Conservation (phyloP, 2,888 invertebrate genomes). For the Hermaeophaga mercurialis region DNA sequence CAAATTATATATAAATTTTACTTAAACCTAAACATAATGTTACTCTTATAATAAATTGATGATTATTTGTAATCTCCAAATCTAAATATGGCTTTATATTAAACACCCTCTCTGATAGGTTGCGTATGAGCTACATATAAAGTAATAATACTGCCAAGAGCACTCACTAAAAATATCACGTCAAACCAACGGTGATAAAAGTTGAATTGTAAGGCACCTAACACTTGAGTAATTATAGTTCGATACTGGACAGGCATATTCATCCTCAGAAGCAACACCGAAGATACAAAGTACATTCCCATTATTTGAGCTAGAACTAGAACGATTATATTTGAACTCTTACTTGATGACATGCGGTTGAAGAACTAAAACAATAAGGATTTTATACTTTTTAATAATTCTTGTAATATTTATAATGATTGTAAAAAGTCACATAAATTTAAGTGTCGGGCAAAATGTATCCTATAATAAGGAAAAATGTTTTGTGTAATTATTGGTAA, state of each 20-base stretch:
- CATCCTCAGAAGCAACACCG: slow-evolving; percentile 96
- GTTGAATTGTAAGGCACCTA: slow-evolving; percentile 97
- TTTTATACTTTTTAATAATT: no score
- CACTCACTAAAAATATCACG: slow-evolving; percentile 97
- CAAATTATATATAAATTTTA: no score
- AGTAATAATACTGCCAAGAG: slow-evolving; percentile 92
- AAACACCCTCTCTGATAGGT: slow-evolving; percentile 50
- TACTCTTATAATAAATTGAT: no score
- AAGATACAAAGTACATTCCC: slow-evolving; percentile 99
- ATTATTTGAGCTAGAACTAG: slow-evolving; percentile 96
- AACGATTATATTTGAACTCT: slow-evolving; percentile 98
- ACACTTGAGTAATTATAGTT: slow-evolving; percentile 87
- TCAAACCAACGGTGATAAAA: slow-evolving; percentile 99
- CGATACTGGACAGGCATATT: slow-evolving; percentile 99
- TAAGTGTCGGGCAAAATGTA: no score
- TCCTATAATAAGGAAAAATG: no score
- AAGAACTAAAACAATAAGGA: slow-evolving; percentile 82
- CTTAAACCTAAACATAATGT: no score
- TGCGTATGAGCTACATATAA: slow-evolving; percentile 92
- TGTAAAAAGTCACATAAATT: no score
- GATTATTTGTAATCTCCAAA: no score
- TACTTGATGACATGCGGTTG: slow-evolving; percentile 98
- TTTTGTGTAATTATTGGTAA: no score
- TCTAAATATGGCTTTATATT: no score
- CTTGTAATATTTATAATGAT: no score